Base-by-base conservation (phyloP, 2,797 vertebrate genomes). In the Sciurus carolinensis region DNA sequence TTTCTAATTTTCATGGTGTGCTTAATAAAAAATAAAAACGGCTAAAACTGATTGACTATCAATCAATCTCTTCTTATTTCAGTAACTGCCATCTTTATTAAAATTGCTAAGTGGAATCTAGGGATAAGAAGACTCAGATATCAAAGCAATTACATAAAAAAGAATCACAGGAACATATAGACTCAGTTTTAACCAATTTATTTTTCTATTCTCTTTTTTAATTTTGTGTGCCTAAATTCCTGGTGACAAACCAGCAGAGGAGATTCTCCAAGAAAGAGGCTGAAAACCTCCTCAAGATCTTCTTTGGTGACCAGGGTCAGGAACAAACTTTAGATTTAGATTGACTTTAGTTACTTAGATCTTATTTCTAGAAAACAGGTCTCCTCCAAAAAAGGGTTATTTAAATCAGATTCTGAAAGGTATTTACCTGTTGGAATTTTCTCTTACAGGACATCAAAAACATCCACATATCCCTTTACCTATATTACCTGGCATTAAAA, bases 401-500 rank as follows among this genome's bases (percentile, higher is more conserved):
- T 88, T 90, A 85, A 81, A 14, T 66, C 24, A 76, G 77, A 69
- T 54, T 30, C 42, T 88, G 28, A 93, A 97, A 79, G 79, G 20
- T 30, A 54, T 84, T 95, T 69, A 93, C 76, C 57, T 92, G 73
- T 69, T 96, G 44, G 64, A 93, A 64, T 86, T 96, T 87, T 95
- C 89, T 96, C 20, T 93, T 83, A 77, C 9, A 77, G 69, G 79
- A 90, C 89, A 92, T 84, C n/a, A 52, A 94, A 94, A 95, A 86
- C 17, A 94, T 71, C n/a, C 66, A 76, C 33, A 83, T 94, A 91
- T 69, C 57, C 47, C n/a, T 90, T 92, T 88, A 64, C 82, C 30
- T 95, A 62, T 92, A 92, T 95, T 92, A 90, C 30, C 66, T 87
- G 72, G 67, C 87, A 92, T 97, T 95, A 96, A 97, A 96, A 94